A percentile compares a stretch with the other conserved stretches of the same genome.
Conservation (phyloP, 2,113 vertebrate species). For the Ascaphus truei region DNA sequence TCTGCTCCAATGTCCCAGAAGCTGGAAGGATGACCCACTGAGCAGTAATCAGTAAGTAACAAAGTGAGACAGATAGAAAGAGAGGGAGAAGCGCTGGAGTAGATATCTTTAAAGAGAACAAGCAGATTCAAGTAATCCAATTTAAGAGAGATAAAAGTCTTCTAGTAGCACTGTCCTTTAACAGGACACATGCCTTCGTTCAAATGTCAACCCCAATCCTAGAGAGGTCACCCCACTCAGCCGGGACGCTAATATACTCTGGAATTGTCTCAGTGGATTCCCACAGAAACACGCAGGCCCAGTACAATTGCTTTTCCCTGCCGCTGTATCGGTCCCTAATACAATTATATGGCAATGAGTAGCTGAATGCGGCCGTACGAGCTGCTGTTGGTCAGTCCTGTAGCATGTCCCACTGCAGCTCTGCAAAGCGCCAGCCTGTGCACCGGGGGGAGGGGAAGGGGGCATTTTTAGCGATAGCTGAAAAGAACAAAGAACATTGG, state of each 20-base stretch:
- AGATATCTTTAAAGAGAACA: constrained; percentile 77
- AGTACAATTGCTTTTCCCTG: constrained; percentile 74
- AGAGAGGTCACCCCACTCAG: constrained; percentile 63
- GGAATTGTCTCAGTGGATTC: constrained; percentile 73
- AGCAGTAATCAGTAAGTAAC: constrained; percentile 63
- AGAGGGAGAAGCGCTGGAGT: constrained; percentile 56
- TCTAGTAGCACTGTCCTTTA: constrained; percentile 74
- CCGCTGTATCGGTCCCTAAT: constrained; percentile 67
- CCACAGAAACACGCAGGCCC: constrained; percentile 65
- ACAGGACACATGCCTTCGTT: constrained; percentile 74
- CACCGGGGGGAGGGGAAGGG: too few relatives aligned
- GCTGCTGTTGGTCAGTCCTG: constrained; percentile 47
- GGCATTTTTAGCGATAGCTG: too few relatives aligned
- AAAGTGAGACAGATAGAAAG: constrained; percentile 60
- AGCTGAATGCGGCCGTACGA: constrained; percentile 56
- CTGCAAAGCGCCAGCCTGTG: too few relatives aligned
- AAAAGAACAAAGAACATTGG: too few relatives aligned
- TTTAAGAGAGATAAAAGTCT: constrained; percentile 77
- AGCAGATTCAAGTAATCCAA: constrained; percentile 79
- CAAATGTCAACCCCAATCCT: constrained; percentile 79
- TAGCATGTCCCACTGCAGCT: constrained; percentile 28
- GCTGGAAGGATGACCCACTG: constrained; percentile 47
- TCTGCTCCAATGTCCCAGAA: constrained; percentile 35
- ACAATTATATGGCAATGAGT: constrained; percentile 68
- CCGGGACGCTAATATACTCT: constrained; percentile 72